phyloP scores from a whole-genome alignment of 2,888 invertebrate species.

The Cephus pygmeus region DNA sequence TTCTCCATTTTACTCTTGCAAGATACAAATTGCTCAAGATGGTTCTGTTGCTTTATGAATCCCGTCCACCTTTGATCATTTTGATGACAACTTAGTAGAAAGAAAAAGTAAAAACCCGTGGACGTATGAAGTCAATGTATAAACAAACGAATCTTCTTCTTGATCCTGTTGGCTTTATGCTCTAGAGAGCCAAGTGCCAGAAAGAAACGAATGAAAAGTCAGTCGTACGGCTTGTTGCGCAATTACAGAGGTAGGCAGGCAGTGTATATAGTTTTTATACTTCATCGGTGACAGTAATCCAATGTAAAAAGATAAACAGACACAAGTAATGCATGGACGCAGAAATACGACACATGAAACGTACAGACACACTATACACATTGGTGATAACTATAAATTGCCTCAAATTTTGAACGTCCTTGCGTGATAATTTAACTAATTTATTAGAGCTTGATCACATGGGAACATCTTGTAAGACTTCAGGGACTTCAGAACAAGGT shows the following conservation, averaged over 20 bases:
- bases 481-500: conserved; percentile 45
- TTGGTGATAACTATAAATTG: conserved; percentile 8
- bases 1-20: conserved; percentile 11
- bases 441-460: conserved; percentile 39
- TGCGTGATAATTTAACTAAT: conserved; percentile 41
- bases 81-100: not conserved
- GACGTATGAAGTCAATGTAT: conserved; percentile 30
- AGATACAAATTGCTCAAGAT: conserved; percentile 16
- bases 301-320: conserved; percentile 40
- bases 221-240: conserved; percentile 41
- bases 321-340: not conserved
- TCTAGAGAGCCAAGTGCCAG: too few relatives aligned
- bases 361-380: not conserved
- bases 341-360: not conserved
- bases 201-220: not conserved
- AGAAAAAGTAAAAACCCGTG: conserved; percentile 22
- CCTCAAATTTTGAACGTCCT: conserved; percentile 35
- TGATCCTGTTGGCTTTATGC: too few relatives aligned
- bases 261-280: conserved; percentile 63
- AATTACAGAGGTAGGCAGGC: conserved; percentile 38
- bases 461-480: conserved; percentile 48
- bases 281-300: conserved; percentile 45
- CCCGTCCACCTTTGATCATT: conserved; percentile 38
- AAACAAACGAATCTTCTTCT: conserved; percentile 6
- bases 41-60: conserved; percentile 8